Percentiles rank a stretch among this genome's conserved stretches.
phyloP scores from a whole-genome alignment of 2,113 vertebrate genomes.

The Physeter macrocephalus region DNA sequence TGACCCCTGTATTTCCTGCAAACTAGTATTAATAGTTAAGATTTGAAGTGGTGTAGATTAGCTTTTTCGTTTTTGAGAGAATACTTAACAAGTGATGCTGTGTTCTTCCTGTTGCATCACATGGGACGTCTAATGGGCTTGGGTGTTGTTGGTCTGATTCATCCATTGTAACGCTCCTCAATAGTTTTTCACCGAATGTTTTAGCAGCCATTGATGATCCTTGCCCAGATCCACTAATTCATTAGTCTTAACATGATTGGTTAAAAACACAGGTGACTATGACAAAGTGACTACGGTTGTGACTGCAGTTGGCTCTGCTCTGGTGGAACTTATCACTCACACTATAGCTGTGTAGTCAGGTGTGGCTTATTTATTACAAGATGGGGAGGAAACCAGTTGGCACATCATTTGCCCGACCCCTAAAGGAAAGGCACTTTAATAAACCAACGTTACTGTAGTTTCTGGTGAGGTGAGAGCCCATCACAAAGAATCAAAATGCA shows the following conservation, averaged over 20 bases:
- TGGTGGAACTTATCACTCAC: too few relatives aligned
- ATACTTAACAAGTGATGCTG: not conserved
- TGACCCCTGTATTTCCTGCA: not conserved
- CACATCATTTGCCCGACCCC: not conserved
- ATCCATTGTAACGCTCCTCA: not conserved
- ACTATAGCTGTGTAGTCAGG: fast-evolving
- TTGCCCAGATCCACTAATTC: not conserved
- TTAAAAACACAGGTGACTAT: not conserved
- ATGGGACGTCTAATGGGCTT: not conserved
- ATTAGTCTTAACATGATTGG: not conserved
- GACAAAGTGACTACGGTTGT: fast-evolving
- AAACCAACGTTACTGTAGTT: not conserved
- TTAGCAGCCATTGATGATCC: not conserved
- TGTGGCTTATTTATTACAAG: not conserved
- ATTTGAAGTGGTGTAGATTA: not conserved
- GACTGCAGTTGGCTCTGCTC: not conserved
- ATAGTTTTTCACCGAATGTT: not conserved
- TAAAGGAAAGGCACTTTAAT: not conserved
- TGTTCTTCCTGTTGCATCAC: not conserved
- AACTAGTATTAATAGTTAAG: not conserved
- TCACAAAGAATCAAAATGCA: not conserved
- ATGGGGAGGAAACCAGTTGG: not conserved
- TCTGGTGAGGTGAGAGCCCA: not conserved
- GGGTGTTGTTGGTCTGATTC: not conserved
- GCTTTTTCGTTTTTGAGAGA: not conserved